phyloP scores from a whole-genome alignment of 2,113 vertebrate genomes.

The Sylvilagus bachmani region DNA sequence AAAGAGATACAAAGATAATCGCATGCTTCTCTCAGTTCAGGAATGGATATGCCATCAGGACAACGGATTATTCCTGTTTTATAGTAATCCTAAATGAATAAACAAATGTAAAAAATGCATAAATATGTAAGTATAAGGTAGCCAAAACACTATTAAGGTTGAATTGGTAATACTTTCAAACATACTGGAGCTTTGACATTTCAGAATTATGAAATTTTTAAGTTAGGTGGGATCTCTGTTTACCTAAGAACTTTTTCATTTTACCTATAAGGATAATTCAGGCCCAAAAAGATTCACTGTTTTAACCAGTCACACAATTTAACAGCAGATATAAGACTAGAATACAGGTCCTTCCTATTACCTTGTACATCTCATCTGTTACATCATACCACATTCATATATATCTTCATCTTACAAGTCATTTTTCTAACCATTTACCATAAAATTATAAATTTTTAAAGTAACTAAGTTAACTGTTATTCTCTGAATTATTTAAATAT shows the following conservation, averaged over 20 bases:
- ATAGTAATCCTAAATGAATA: slow-evolving; percentile 95
- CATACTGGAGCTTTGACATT: background rate
- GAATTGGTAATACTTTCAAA: slow-evolving; percentile 25
- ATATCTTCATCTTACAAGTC: background rate
- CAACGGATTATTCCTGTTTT: slow-evolving; percentile 99
- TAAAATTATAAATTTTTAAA: slow-evolving; percentile 13
- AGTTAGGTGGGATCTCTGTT: background rate
- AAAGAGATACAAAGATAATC: slow-evolving; percentile 99
- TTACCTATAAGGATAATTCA: slow-evolving; percentile 38
- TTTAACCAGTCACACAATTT: slow-evolving; percentile 31
- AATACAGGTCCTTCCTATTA: background rate
- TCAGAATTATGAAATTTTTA: slow-evolving; percentile 51
- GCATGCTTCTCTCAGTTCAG: slow-evolving; percentile 98
- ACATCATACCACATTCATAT: background rate
- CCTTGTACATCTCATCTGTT: background rate
- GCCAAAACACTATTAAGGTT: slow-evolving; percentile 19
- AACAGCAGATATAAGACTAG: slow-evolving; percentile 38
- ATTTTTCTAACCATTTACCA: slow-evolving; percentile 33
- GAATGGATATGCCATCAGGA: slow-evolving; percentile 99
- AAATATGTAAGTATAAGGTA: slow-evolving; percentile 19
- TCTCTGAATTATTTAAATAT: slow-evolving; percentile 40
- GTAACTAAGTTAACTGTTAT: background rate
- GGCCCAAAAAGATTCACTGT: background rate
- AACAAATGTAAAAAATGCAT: slow-evolving; percentile 30
- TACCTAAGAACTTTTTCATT: slow-evolving; percentile 29